Evolutionary conservation across 2,113 vertebrate genomes (phyloP).

Genomic region (Lamprologus lemairii): DNA sequence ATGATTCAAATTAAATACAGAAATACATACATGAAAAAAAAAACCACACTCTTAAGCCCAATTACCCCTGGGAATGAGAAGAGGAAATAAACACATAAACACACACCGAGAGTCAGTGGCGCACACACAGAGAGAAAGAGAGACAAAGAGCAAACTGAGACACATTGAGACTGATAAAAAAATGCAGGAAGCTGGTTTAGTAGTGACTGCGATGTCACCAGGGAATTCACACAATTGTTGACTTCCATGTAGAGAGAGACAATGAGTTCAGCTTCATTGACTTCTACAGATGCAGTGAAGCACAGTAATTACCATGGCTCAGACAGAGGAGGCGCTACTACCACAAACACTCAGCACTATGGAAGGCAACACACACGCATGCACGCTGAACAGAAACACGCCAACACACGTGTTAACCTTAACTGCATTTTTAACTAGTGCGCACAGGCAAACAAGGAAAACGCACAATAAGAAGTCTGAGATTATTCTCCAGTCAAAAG

Average conservation of each 20-base stretch:
- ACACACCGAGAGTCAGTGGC: background rate
- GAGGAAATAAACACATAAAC: background rate
- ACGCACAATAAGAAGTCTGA: background rate
- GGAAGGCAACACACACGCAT: background rate
- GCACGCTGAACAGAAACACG: background rate
- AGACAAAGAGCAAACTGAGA: slow-evolving; percentile 38
- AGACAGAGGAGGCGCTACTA: slow-evolving; percentile 41
- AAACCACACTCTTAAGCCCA: slow-evolving; percentile 23
- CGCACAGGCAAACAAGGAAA: background rate
- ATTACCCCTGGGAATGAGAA: slow-evolving; percentile 25
- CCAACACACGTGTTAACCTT: background rate
- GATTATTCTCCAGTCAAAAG: background rate
- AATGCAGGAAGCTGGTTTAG: slow-evolving; percentile 50
- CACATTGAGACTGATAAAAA: slow-evolving; percentile 39
- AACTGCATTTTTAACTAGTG: background rate
- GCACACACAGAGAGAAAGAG: background rate
- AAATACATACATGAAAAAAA: slow-evolving; percentile 26
- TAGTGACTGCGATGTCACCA: slow-evolving; percentile 28
- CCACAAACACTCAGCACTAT: background rate
- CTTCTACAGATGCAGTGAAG: slow-evolving; percentile 57
- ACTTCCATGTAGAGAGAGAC: slow-evolving; percentile 64
- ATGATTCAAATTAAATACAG: slow-evolving; percentile 32
- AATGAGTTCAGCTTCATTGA: slow-evolving; percentile 69
- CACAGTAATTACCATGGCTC: slow-evolving; percentile 64
- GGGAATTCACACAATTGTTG: slow-evolving; percentile 64